Evolutionary conservation across 2,797 vertebrate species (phyloP).

Genomic region (Halcyon badia): DNA sequence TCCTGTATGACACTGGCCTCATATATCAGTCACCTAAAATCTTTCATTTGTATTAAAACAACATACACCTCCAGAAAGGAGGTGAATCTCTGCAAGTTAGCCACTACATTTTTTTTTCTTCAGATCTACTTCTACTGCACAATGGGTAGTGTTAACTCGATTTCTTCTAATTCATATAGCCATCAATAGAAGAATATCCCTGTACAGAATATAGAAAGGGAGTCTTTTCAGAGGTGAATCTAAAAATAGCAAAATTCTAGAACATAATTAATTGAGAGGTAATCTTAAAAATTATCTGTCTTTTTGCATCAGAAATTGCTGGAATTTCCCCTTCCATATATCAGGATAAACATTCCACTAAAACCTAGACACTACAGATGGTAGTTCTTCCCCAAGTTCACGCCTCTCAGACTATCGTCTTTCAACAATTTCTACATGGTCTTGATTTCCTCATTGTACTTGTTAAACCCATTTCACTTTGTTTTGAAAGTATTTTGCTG

Average conservation of each 20-base stretch:
- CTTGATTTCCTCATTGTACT: background rate
- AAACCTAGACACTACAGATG: background rate
- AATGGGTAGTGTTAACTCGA: background rate
- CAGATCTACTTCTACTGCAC: background rate
- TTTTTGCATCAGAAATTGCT: background rate
- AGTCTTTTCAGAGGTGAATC: background rate
- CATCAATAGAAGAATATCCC: background rate
- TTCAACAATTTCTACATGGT: accelerated
- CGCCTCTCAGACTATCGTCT: background rate
- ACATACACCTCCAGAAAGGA: too few relatives aligned
- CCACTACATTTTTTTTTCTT: background rate
- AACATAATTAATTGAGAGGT: background rate
- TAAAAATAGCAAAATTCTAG: background rate
- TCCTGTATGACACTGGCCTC: background rate
- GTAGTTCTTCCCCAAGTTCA: background rate
- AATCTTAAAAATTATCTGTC: background rate
- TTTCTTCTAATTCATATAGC: background rate
- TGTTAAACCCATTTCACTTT: background rate
- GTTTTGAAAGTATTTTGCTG: background rate
- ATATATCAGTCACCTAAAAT: background rate
- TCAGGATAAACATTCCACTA: background rate
- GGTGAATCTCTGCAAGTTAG: background rate
- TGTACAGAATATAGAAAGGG: background rate
- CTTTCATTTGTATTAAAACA: background rate
- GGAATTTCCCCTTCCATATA: background rate